Evolutionary conservation across 2,888 invertebrate genomes (phyloP), one percentile per base, ranked within the genome.

Genomic region (Patella ulyssiponensis): DNA sequence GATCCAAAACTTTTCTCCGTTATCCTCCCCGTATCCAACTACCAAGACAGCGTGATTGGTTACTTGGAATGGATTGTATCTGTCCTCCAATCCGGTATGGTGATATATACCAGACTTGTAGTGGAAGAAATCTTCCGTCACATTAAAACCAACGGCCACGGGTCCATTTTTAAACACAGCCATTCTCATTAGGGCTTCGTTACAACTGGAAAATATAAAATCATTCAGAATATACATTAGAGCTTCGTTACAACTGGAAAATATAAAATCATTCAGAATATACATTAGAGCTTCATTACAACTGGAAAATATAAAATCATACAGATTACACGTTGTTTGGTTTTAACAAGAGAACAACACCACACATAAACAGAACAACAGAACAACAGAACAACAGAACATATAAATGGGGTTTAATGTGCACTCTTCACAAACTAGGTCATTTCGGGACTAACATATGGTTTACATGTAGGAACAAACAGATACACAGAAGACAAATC

Each of bases 31-130:
- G 82, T 92, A 93, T 3, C 93, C 93, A 17, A 93, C 93, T 44
- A 92, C 80, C 44, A 93, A 85, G 4, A 93, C 93, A 17, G 92
- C 93, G 80, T 93, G 93, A 85, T 93, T 92, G 17, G 92, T 92
- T 70, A 91, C 82, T 87, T 93, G 89, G 82, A 92, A 93, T 5
- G 93, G 93, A 79, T 92, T 91, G 85, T 91, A 92, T 69, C 85
- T 87, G 71, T 89, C 87, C 12, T 77, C 73, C 1, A 91, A 79
- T 1, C 85, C 87, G 5, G 91, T 92, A 83, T 92, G 92, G 20
- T 92, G 92, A 83, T 93, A 93, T 70, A 93, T 89, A 0, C 93
- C 93, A 9, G 87, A 83, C 75, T 86, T 84, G 82, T 89, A 93
- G 74, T 86, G 79, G 81, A 88, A 80, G 81, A 92, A 92, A 81